These are phyloP conservation scores for Apogon hyalosoma DNA, from an alignment of 2,797 vertebrate species.

Conservation along the genomic window DNA sequence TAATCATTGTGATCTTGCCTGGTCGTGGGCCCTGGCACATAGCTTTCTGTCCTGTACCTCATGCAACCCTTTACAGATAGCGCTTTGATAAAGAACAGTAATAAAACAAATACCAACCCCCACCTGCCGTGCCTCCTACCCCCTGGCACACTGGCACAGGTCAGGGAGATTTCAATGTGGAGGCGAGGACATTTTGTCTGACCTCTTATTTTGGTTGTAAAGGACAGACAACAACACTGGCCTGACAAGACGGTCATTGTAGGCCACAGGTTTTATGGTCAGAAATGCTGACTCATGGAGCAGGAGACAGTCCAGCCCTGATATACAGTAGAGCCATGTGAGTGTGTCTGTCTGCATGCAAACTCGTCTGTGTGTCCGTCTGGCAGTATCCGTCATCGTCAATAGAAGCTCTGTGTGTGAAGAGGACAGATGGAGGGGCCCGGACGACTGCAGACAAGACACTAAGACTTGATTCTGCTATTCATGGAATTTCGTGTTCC, in stretches of 20 bases:
- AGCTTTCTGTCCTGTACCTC: constrained; percentile 29
- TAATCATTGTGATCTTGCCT: constrained; percentile 55
- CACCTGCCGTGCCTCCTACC: constrained; percentile 19
- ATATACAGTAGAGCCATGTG: constrained; percentile 47
- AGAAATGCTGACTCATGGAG: constrained; percentile 73
- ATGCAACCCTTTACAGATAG: constrained; percentile 43
- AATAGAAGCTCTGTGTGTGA: constrained; percentile 70
- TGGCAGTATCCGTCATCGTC: constrained; percentile 46
- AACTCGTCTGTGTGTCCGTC: constrained; percentile 42
- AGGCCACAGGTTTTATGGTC: constrained; percentile 52
- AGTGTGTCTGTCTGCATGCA: constrained; percentile 40
- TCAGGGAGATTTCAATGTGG: constrained; percentile 34
- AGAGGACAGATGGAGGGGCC: constrained; percentile 42
- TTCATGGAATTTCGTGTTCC: constrained; percentile 64
- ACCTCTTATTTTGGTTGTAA: constrained; percentile 9
- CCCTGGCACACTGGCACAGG: constrained; percentile 26
- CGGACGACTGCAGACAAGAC: constrained; percentile 29
- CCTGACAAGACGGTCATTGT: constrained; percentile 49
- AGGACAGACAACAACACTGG: constrained; percentile 8
- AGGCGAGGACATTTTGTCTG: constrained; percentile 20
- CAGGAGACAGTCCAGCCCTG: constrained; percentile 37
- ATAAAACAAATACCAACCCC: constrained; percentile 54
- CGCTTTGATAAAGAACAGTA: constrained; percentile 32
- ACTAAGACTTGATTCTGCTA: constrained; percentile 53
- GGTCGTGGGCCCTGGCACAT: constrained; percentile 38